Evolutionary conservation across 2,888 invertebrate species (phyloP).

Genomic region (Phragmatobia fuliginosa): DNA sequence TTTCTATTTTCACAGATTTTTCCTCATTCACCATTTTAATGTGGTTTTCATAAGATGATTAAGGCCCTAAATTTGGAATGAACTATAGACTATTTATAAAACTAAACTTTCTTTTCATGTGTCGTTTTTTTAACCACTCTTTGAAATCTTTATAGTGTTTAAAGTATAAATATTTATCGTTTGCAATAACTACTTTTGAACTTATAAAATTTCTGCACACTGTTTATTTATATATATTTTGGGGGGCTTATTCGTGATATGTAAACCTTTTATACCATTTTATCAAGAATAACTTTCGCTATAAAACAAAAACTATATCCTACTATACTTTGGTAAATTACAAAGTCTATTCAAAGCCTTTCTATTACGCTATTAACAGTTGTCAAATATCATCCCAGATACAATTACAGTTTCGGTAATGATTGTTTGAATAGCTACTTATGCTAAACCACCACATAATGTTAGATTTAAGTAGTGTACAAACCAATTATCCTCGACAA

Average conservation of each 20-base stretch:
- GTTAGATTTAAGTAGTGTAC: slow-evolving; percentile 29
- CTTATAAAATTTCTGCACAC: no score
- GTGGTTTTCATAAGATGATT: neutral
- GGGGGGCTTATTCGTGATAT: no score
- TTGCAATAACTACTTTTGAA: no score
- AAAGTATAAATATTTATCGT: no score
- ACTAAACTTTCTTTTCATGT: no score
- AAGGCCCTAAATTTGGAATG: neutral
- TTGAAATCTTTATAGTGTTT: no score
- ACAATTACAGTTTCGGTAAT: slow-evolving; percentile 35
- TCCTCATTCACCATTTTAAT: neutral
- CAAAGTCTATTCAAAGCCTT: neutral
- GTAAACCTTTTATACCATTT: no score
- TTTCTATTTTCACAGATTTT: neutral
- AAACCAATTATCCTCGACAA: slow-evolving; percentile 54
- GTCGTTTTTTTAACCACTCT: no score
- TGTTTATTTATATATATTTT: no score
- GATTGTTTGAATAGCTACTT: slow-evolving; percentile 38
- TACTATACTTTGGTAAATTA: neutral
- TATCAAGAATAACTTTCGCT: no score
- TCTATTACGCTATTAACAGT: neutral
- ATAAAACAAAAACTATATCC: no score
- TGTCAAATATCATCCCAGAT: slow-evolving; percentile 15
- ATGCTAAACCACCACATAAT: slow-evolving; percentile 35
- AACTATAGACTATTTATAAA: no score